Evolutionary conservation across 2,113 vertebrate species (phyloP), one percentile per base, ranked within the genome.

Genomic region (Apodemus sylvaticus): DNA sequence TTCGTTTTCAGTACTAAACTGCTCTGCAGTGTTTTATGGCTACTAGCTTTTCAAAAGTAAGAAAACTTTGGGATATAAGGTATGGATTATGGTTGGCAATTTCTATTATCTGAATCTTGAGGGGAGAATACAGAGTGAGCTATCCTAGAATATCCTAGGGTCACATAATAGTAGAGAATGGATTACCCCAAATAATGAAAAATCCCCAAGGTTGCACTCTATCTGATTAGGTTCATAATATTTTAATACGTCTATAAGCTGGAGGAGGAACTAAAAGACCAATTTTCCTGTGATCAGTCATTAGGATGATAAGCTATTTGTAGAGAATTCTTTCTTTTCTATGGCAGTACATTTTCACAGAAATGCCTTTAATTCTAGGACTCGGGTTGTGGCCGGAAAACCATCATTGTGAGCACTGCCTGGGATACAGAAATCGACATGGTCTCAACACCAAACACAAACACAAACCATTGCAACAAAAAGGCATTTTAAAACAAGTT

Each of bases 11-110:
- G 77, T 29, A 70, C 0, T 73, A 82, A 89, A 91, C 60, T 78
- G 36, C 9, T 78, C 62, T 19, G 12, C 66, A 58, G 77, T 42
- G 31, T 95, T 95, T 95, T 86, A 48, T 86, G 73, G 53, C 31
- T 60, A 68, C 76, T 77, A 86, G 34, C 14, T 87, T 93, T 45
- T 83, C 77, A 96, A 60, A 36, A 89, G 45, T 82, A 91, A 96
- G 36, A 73, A 89, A 42, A 87, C 86, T 48, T 71, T 79, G 42
- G 62, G 42, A 53, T 64, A 93, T 74, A 51, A 85, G 5, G 36
- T 86, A 1, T 34, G 64, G 58, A 70, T 83, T 60, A 92, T 20
- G 70, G 22, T 89, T 92, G 94, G 53, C 31, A 82, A 5, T 90
- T 94, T 89, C 39, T 62, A 58, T 89, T 91, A 91, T 91, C n/a